A percentile compares a stretch with the other conserved stretches of the same genome.
phyloP scores from a whole-genome alignment of 2,888 invertebrate genomes.

The Cephus spinipes region DNA sequence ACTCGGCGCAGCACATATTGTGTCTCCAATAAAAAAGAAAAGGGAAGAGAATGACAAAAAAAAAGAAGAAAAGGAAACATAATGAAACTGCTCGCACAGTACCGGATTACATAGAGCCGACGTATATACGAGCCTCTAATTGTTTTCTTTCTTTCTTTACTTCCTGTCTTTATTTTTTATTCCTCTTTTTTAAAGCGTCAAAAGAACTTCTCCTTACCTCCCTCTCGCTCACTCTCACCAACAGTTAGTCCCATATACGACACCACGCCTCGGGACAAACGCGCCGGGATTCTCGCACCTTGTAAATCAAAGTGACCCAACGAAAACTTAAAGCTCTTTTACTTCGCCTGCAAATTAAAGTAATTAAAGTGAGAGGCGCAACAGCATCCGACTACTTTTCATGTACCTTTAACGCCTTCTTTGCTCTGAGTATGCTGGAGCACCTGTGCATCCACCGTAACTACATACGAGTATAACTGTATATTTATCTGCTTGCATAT shows the following conservation, averaged over 20 bases:
- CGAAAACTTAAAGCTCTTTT: background rate
- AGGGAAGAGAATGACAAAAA: slow-evolving; percentile 1
- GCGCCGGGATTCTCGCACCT: background rate
- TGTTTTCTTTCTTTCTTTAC: background rate
- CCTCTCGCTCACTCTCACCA: background rate
- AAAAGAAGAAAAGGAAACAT: background rate
- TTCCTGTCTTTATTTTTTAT: background rate
- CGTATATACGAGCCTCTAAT: background rate
- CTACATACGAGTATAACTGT: background rate
- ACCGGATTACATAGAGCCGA: background rate
- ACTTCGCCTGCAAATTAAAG: background rate
- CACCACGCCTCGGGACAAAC: background rate
- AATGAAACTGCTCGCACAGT: background rate
- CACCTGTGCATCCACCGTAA: background rate
- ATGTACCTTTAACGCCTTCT: no score
- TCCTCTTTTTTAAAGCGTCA: background rate
- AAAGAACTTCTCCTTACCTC: background rate
- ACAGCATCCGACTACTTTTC: background rate
- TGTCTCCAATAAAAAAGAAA: background rate
- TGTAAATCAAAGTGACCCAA: background rate
- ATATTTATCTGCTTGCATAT: background rate
- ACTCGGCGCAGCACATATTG: background rate
- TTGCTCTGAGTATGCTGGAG: no score
- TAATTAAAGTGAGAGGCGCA: background rate
- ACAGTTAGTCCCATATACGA: background rate